Evolutionary conservation across 2,113 vertebrate species (phyloP), one percentile per base, ranked within the genome.

Genomic region (Ochotona princeps): DNA sequence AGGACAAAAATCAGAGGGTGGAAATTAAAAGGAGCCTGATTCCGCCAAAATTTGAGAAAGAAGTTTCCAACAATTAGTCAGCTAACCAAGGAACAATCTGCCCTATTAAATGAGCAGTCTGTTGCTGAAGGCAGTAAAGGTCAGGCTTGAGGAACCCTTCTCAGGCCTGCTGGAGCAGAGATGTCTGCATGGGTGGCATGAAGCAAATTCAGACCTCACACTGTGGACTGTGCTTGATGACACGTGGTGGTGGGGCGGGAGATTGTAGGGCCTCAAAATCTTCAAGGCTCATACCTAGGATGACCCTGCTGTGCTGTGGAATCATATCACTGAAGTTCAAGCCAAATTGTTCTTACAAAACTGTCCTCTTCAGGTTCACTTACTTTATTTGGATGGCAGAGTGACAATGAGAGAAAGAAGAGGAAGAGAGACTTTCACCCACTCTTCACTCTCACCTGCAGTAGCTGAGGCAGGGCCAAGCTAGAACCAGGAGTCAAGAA

Each of bases 11-110:
- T 85, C 63, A 70, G 51, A 93, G 67, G 38, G 30, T 92, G 32
- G 78, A 93, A 94, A 89, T 88, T 86, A 90, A 10, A 81, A 15
- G 54, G 54, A 87, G 63, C n/a, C 28, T 90, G 60, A 80, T 90
- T 95, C 87, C 83, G 61, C 75, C 79, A 54, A 76, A 91, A 15
- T 89, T 92, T 87, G 66, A 94, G 49, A 61, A 83, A 60, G 80
- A 92, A 80, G 65, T 91, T 96, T 92, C 84, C 63, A 96, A 89
- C 60, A 92, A 93, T 95, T 94, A 95, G 70, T n/a, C n/a, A 87
- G 63, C 84, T 88, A 94, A 94, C 32, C 63, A 84, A 91, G 57
- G 38, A 95, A 66, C 63, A 81, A 57, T 84, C 61, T 95, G 10
- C 90, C 38, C 72, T 81, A 86, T 75, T 74, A 79, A 86, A 93